Evolutionary conservation across 2,888 invertebrate genomes (phyloP).

Genomic region (Mongoloraphidia duomilia): DNA sequence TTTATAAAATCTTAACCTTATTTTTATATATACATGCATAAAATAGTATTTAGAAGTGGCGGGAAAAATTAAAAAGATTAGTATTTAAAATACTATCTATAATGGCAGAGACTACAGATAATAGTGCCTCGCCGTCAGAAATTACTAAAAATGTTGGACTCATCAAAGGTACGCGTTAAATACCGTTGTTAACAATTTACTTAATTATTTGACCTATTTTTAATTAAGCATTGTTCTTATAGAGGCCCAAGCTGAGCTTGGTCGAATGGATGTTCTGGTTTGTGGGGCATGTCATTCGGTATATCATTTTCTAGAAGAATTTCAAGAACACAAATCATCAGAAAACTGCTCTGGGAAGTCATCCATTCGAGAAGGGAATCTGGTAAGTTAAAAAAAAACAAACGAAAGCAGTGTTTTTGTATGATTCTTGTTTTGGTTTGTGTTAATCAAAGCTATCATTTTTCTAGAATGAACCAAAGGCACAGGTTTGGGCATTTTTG

Average conservation of each 20-base stretch:
- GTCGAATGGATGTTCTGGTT: conserved; percentile 60
- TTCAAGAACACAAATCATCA: conserved; percentile 54
- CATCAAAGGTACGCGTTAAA: conserved; percentile 36
- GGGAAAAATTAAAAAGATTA: too few relatives aligned
- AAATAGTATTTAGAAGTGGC: too few relatives aligned
- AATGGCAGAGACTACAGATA: too few relatives aligned
- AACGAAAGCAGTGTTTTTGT: neutral
- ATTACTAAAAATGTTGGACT: conserved; percentile 46
- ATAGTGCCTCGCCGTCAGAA: conserved; percentile 33
- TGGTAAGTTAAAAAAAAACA: conserved; percentile 33
- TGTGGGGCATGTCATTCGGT: conserved; percentile 73
- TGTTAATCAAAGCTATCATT: conserved; percentile 1
- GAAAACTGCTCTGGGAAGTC: conserved; percentile 46
- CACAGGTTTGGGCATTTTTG: conserved; percentile 74
- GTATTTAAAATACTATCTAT: too few relatives aligned
- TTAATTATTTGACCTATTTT: neutral
- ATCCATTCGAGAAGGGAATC: conserved; percentile 43
- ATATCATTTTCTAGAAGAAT: conserved; percentile 66
- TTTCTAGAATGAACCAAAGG: conserved; percentile 55
- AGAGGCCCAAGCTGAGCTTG: conserved; percentile 67
- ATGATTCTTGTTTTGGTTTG: too few relatives aligned
- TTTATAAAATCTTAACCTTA: too few relatives aligned
- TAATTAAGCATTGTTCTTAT: conserved; percentile 17
- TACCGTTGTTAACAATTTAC: neutral
- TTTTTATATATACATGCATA: too few relatives aligned